Conservation (phyloP, 2,113 vertebrate genomes). For the Nansenia antarctica region DNA sequence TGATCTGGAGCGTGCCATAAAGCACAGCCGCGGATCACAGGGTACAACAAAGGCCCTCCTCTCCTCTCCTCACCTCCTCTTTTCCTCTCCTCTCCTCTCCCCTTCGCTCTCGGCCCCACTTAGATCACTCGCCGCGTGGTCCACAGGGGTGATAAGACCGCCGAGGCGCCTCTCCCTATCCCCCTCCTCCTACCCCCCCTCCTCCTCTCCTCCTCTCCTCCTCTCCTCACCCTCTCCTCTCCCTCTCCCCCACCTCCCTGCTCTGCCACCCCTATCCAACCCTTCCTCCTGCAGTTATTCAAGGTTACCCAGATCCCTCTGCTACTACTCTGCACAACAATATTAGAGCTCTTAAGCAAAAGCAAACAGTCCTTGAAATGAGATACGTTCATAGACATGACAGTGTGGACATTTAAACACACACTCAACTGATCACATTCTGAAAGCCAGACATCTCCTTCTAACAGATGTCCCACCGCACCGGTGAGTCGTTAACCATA, state of each 20-base stretch:
- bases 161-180: not conserved
- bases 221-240: not conserved
- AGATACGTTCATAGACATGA: too few relatives aligned
- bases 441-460: not conserved
- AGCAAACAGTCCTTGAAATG: too few relatives aligned
- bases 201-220: not conserved
- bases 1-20: constrained; percentile 74
- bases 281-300: not conserved
- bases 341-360: too few relatives aligned
- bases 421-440: too few relatives aligned
- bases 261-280: not conserved
- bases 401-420: too few relatives aligned
- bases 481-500: not conserved
- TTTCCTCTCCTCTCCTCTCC: constrained; percentile 20
- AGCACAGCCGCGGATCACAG: constrained; percentile 66
- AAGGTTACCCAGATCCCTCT: too few relatives aligned
- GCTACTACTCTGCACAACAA: too few relatives aligned
- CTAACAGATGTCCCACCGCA: not conserved
- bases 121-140: not conserved
- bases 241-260: not conserved
- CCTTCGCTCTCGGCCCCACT: constrained; percentile 18
- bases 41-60: constrained; percentile 61
- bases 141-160: constrained; percentile 16
- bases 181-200: not conserved
- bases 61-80: not conserved